Evolutionary conservation across 1,140 invertebrate genomes (phyloP).

Genomic region (Monomorium pharaonis): DNA sequence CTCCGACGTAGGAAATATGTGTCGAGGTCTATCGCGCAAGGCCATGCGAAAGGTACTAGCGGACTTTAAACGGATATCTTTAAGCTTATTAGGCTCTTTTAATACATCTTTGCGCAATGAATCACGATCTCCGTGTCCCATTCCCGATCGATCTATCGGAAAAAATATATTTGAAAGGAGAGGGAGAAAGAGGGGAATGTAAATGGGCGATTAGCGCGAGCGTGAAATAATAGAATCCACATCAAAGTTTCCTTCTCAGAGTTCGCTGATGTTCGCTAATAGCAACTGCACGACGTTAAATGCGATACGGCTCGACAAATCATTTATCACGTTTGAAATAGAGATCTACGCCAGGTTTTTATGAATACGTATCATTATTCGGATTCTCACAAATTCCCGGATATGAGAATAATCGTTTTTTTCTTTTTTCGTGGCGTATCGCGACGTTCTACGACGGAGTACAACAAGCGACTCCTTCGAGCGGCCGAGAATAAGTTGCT

Average conservation of each 20-base stretch:
- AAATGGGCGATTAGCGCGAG: not conserved
- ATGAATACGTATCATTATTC: not conserved
- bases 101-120: not conserved
- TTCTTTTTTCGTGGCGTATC: not conserved
- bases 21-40: not conserved
- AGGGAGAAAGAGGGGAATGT: not conserved
- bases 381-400: not conserved
- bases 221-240: not conserved
- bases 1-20: not conserved
- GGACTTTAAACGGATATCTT: not conserved
- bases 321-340: not conserved
- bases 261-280: not conserved
- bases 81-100: not conserved
- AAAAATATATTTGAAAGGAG: not conserved
- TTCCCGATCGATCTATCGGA: not conserved
- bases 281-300: not conserved
- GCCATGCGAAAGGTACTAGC: not conserved
- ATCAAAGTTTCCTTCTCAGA: not conserved
- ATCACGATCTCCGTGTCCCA: not conserved
- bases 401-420: not conserved
- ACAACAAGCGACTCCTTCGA: not conserved
- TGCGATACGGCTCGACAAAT: not conserved
- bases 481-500: not conserved
- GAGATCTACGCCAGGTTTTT: not conserved
- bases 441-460: no score